Base-by-base conservation (phyloP, 2,888 invertebrate genomes). In the Cosmopolites sordidus region DNA sequence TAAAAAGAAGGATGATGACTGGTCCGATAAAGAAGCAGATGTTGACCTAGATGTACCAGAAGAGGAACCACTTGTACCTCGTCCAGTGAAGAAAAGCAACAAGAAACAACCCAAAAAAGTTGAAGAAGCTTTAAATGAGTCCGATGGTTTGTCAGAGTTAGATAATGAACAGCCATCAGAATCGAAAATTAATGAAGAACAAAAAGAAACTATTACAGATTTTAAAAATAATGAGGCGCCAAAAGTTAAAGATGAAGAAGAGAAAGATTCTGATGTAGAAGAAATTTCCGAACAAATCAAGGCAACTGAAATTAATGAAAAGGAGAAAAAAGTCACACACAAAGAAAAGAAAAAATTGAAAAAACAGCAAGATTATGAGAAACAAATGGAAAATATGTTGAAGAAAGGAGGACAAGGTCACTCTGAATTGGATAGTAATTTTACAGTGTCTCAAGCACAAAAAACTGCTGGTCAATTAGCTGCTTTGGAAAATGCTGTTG, bases 311-410 rank as follows among this genome's bases (percentile, higher is more conserved):
- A 43, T 58, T 15, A 27, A 3, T n/a, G 57, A 59, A 43, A 62
- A 60, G 1, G 87, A 85, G 58, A 89, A 89, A 73, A 91, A 90
- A 72, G 68, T 93, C 46, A 88, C 92, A 1, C 92, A 92, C 69
- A 93, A 92, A 73, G 93, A 93, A 70, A 92, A 92, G 74, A 93
- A 92, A 68, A 92, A 92, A 68, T 66, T 92, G 58, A 93, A 93
- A 71, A 92, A 92, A 64, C 83, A 89, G 75, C 84, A 87, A 68
- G 92, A 93, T 67, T 92, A 89, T 73, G 91, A 93, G 67, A 87
- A 86, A 65, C 89, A 92, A 69, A 79, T 93, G 82, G 92, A 93
- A 70, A 70, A 87, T 63, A 75, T 93, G 75, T 85, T 89, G 1
- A 89, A 87, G 70, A 89, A 92, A 72, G 59, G 92, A 15, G 92